Percentiles rank a stretch among this genome's conserved stretches.
These are phyloP conservation scores for Micronycteris hirsuta DNA, from an alignment of 2,113 vertebrate species.

Conservation along the genomic window DNA sequence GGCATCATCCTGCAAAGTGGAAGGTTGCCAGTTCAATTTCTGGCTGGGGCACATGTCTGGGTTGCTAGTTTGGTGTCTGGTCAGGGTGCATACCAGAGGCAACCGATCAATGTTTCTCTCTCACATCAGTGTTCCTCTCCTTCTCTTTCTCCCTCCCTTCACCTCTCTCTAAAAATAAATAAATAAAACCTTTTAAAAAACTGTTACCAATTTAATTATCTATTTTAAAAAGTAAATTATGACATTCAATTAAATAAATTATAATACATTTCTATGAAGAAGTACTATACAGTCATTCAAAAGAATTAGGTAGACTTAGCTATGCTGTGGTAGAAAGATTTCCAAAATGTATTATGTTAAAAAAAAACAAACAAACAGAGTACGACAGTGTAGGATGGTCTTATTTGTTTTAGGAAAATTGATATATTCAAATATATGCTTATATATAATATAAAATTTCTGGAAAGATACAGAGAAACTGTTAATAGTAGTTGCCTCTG, in stretches of 20 bases:
- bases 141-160: no score
- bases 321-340: neutral
- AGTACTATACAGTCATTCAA: neutral
- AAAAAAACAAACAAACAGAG: neutral
- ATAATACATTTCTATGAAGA: neutral
- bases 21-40: no score
- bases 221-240: neutral
- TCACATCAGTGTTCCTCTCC: no score
- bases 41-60: no score
- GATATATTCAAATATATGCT: neutral
- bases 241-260: neutral
- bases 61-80: no score
- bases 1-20: no score
- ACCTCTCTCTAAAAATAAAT: no score
- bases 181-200: no score
- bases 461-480: neutral
- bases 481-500: neutral
- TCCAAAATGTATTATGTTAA: neutral
- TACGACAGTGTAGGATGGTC: neutral
- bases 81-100: no score
- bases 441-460: neutral
- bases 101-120: no score
- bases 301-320: neutral
- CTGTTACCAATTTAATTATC: neutral
- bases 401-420: neutral